phyloP scores from a whole-genome alignment of 2,888 invertebrate genomes.

The Exocentrus adspersus region DNA sequence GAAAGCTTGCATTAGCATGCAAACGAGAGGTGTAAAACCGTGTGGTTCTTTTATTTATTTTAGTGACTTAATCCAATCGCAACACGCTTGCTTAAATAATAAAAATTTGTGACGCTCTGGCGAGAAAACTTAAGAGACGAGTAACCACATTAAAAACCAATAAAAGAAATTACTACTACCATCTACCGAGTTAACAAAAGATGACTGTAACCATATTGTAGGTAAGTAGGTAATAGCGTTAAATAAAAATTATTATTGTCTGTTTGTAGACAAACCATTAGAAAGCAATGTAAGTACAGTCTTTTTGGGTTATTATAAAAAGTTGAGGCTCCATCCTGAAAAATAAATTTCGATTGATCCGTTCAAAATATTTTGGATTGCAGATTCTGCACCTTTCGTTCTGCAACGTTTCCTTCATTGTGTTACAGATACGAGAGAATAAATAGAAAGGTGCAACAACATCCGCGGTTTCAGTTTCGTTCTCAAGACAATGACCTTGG shows the following conservation, averaged over 20 bases:
- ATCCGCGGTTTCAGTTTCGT: neutral
- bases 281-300: neutral
- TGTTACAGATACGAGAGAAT: neutral
- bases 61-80: no score
- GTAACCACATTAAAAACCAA: neutral
- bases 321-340: no score
- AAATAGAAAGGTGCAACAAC: slow-evolving; percentile 1
- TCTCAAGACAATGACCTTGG: neutral
- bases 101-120: no score
- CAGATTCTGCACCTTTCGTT: no score
- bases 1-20: neutral
- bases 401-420: no score
- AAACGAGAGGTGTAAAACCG: neutral
- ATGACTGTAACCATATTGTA: no score
- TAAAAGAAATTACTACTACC: neutral
- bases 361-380: no score
- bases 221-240: no score
- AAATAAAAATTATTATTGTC: neutral
- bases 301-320: neutral
- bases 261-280: neutral
- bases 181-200: no score
- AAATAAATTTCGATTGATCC: no score
- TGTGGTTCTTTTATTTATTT: no score
- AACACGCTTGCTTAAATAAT: no score
- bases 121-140: neutral